A percentile compares a stretch with the other conserved stretches of the same genome.
Conservation (phyloP, 1,140 invertebrate genomes). For the Dufourea novaeangliae region DNA sequence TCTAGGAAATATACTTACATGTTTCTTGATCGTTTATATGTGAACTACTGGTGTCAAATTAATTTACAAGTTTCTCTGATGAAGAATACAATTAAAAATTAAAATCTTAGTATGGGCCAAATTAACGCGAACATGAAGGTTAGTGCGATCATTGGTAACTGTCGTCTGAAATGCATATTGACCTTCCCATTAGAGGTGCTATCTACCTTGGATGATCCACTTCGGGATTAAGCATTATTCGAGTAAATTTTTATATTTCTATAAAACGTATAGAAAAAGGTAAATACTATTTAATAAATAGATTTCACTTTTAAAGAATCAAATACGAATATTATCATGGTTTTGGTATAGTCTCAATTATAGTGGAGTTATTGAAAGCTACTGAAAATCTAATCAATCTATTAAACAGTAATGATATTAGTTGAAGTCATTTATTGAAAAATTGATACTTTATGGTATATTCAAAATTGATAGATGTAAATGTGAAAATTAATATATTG, state of each 20-base stretch:
- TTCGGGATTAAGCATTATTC: neutral
- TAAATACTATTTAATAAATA: neutral
- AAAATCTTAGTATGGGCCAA: too few species aligned
- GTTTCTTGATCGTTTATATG: too few species aligned
- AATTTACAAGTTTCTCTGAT: too few species aligned
- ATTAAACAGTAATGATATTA: too few species aligned
- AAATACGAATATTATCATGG: neutral
- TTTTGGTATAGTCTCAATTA: neutral
- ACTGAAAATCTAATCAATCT: neutral
- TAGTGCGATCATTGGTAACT: conserved; percentile 36
- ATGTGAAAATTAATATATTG: too few species aligned
- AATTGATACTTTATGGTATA: neutral
- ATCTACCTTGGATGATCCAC: neutral
- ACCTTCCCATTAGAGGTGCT: neutral
- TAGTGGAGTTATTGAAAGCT: neutral
- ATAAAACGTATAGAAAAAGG: neutral
- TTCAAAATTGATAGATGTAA: neutral
- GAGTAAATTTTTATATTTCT: neutral
- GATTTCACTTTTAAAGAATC: neutral
- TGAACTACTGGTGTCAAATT: too few species aligned
- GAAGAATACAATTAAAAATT: too few species aligned
- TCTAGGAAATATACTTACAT: too few species aligned
- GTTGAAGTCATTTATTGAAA: too few species aligned
- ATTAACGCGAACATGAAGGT: too few species aligned
- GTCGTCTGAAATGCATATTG: conserved; percentile 9